Conservation (phyloP, 2,797 vertebrate genomes). For the Cossypha dichroa region DNA sequence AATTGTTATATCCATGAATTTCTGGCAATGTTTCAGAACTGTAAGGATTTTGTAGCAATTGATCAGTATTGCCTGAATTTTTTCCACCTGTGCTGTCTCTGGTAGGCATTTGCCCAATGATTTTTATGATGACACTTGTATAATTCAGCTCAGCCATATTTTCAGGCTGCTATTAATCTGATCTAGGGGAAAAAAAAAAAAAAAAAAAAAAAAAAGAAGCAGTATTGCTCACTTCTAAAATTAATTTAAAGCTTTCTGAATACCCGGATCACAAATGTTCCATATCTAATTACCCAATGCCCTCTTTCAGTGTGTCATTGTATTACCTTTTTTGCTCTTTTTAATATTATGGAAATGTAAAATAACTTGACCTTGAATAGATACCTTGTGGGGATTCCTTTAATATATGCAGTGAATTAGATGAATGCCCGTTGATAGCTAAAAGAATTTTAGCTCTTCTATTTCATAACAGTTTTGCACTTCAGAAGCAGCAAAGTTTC, state of each 20-base stretch:
- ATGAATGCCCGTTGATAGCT: neutral
- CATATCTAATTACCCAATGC: conserved; percentile 12
- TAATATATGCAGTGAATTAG: conserved; percentile 33
- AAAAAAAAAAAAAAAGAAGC: neutral
- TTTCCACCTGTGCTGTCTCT: neutral
- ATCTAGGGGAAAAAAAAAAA: neutral
- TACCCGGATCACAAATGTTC: neutral
- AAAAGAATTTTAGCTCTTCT: neutral
- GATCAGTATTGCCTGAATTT: neutral
- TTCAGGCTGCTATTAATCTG: neutral
- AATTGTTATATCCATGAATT: neutral
- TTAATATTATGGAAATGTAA: conserved; percentile 29
- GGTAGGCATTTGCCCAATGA: neutral
- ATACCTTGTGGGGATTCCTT: conserved; percentile 8
- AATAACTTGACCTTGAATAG: conserved; percentile 37
- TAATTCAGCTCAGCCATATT: neutral
- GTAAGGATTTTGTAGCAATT: neutral
- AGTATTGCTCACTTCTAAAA: conserved; percentile 1
- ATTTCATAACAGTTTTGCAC: conserved; percentile 16
- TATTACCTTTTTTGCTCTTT: neutral
- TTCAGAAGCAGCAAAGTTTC: neutral
- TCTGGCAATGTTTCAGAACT: neutral
- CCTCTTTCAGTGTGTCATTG: neutral
- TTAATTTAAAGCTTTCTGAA: neutral
- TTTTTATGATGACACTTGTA: neutral